These are phyloP conservation scores for Zeugodacus cucurbitae DNA, from an alignment of 1,140 invertebrate species.

Conservation along the genomic window DNA sequence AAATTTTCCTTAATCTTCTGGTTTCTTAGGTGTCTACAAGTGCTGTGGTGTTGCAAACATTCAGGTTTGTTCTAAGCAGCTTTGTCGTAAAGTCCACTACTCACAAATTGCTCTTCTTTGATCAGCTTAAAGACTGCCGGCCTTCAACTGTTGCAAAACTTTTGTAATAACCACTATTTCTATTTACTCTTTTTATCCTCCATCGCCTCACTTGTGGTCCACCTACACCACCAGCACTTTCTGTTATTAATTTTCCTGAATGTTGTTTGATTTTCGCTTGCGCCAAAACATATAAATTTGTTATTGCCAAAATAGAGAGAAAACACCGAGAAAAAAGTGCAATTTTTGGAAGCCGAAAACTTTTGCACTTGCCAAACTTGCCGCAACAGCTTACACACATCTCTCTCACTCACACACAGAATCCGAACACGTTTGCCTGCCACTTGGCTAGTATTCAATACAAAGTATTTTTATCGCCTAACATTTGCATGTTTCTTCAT, in stretches of 20 bases:
- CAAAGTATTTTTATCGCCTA: not conserved
- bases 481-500: not conserved
- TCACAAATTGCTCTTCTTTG: not conserved
- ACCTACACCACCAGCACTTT: not conserved
- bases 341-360: not conserved
- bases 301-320: not conserved
- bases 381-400: not conserved
- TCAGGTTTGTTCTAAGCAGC: not conserved
- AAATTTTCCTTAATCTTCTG: too few species aligned
- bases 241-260: not conserved
- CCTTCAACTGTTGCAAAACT: not conserved
- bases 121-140: not conserved
- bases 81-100: not conserved
- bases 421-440: not conserved
- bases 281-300: not conserved
- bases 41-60: not conserved
- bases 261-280: not conserved
- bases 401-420: too few species aligned
- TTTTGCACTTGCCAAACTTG: constrained; percentile 27
- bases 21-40: not conserved
- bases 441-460: not conserved
- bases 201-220: not conserved
- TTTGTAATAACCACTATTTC: not conserved
- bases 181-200: not conserved
- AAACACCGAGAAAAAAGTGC: not conserved